phyloP scores from a whole-genome alignment of 53 echinoderm and acorn worm genomes.

The Actinopyga echinites region DNA sequence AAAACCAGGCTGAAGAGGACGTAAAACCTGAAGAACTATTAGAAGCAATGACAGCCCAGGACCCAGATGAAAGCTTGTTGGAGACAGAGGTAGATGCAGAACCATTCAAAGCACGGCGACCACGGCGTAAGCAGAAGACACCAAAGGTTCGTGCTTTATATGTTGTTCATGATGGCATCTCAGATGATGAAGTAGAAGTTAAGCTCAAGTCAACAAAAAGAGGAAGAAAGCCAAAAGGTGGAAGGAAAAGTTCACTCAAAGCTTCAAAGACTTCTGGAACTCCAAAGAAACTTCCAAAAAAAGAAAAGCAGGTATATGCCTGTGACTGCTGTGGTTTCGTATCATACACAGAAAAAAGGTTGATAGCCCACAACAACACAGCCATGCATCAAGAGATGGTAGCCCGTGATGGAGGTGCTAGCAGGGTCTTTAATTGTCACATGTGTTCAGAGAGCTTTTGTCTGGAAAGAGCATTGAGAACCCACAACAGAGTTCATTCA shows the following conservation, averaged over 20 bases:
- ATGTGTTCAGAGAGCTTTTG: constrained; percentile 20
- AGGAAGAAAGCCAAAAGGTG: constrained; percentile 6
- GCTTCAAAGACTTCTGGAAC: too few relatives aligned
- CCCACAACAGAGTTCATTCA: constrained; percentile 15
- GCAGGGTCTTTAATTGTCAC: constrained; percentile 16
- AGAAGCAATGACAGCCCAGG: too few relatives aligned
- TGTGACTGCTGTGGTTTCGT: constrained; percentile 9
- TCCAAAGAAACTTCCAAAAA: too few relatives aligned
- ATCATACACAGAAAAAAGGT: constrained; percentile 12
- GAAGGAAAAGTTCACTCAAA: too few relatives aligned
- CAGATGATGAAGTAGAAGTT: neutral
- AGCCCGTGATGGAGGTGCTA: neutral
- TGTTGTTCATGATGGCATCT: constrained; percentile 11
- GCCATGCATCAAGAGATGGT: constrained; percentile 15
- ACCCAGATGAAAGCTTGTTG: neutral
- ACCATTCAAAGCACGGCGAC: neutral
- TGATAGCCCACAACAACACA: constrained; percentile 7
- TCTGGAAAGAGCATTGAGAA: constrained; percentile 9
- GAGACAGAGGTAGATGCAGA: neutral
- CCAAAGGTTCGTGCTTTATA: constrained; percentile 26
- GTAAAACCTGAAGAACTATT: too few relatives aligned
- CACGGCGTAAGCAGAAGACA: constrained; percentile 15
- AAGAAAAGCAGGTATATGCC: neutral
- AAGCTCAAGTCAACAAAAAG: neutral
- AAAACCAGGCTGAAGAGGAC: too few relatives aligned